These are phyloP conservation scores for Uria aalge DNA, from an alignment of 2,113 vertebrate species.

Conservation along the genomic window DNA sequence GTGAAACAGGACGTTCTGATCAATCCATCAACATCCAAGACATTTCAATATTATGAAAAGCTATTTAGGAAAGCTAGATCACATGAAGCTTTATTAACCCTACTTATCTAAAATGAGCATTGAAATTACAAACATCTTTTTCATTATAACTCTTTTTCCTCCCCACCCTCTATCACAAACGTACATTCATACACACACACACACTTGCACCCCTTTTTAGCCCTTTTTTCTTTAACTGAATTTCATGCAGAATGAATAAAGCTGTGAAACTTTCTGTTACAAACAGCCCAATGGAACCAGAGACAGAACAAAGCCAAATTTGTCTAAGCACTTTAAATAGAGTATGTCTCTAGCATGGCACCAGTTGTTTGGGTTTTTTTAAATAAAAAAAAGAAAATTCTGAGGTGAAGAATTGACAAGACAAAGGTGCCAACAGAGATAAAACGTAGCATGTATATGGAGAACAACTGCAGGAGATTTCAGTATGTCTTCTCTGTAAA, in stretches of 20 bases:
- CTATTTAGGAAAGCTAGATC: neutral
- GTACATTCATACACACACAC: neutral
- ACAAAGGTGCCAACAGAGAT: neutral
- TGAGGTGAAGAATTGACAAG: neutral
- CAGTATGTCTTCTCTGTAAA: neutral
- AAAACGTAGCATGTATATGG: neutral
- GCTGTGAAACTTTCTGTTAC: neutral
- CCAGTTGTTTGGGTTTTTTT: neutral
- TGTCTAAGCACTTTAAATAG: neutral
- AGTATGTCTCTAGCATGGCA: neutral
- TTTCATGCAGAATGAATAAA: neutral
- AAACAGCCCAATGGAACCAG: neutral
- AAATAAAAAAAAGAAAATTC: neutral
- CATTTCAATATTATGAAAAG: neutral
- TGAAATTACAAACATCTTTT: neutral
- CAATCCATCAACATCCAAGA: neutral
- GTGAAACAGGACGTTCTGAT: neutral
- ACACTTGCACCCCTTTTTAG: neutral
- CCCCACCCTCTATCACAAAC: neutral
- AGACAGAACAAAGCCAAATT: neutral
- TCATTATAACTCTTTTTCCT: neutral
- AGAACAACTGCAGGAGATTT: neutral
- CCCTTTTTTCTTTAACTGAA: neutral
- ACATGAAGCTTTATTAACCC: neutral
- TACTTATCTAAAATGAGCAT: neutral